phyloP scores from a whole-genome alignment of 2,113 vertebrate species.

The Malurus elegans region DNA sequence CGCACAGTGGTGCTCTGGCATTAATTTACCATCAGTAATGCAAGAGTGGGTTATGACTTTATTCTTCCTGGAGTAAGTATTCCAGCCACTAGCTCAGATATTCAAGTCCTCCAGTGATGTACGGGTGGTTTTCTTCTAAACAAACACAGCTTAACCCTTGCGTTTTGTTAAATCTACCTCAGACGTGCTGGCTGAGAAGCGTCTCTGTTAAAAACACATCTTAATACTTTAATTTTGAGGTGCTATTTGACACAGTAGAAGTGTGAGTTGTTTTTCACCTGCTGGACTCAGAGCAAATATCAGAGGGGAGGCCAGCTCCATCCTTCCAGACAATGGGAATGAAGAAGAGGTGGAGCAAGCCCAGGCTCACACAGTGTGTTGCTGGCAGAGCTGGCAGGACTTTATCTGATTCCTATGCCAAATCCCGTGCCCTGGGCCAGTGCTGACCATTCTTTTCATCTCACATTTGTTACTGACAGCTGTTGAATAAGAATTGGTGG shows the following conservation, averaged over 20 bases:
- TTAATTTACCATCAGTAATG: slow-evolving; percentile 37
- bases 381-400: not conserved
- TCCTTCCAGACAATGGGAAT: not conserved
- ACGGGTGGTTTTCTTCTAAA: not conserved
- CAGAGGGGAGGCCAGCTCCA: not conserved
- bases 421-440: not conserved
- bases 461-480: not conserved
- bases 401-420: not conserved
- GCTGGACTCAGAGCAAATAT: not conserved
- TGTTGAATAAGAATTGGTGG: not conserved
- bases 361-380: fast-evolving
- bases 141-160: not conserved
- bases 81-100: not conserved
- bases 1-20: slow-evolving; percentile 46
- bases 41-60: slow-evolving; percentile 32
- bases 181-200: not conserved
- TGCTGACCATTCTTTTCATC: not conserved
- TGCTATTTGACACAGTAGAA: not conserved
- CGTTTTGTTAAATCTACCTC: not conserved
- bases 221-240: not conserved
- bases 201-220: not conserved
- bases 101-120: not conserved
- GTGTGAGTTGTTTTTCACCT: not conserved
- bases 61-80: slow-evolving; percentile 5
- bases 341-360: not conserved